Percentiles rank a stretch among this genome's conserved stretches.
These are phyloP conservation scores for Netelia fuscicornis DNA, from an alignment of 2,888 invertebrate genomes.

Conservation along the genomic window DNA sequence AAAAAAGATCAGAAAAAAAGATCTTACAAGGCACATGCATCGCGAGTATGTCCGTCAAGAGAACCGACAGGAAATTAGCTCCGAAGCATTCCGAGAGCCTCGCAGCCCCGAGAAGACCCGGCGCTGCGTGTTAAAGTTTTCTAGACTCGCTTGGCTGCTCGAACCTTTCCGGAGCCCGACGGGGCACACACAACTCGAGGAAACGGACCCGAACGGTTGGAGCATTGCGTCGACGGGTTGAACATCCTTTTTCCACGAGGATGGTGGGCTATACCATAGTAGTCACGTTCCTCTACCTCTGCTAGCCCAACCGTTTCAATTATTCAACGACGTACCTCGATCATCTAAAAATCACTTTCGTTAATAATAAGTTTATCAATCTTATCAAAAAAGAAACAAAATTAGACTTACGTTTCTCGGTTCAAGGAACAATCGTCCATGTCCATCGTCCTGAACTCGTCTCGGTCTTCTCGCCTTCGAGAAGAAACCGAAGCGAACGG, in stretches of 20 bases:
- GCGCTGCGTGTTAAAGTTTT: constrained; percentile 55
- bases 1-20: constrained; percentile 21
- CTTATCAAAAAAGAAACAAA: no score
- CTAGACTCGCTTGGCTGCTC: constrained; percentile 70
- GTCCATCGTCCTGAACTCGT: no score
- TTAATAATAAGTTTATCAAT: background rate
- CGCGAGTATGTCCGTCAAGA: constrained; percentile 37
- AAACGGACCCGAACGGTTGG: constrained; percentile 69
- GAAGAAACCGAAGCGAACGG: background rate
- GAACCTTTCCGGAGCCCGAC: constrained; percentile 68
- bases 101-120: constrained; percentile 16
- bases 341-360: constrained; percentile 4
- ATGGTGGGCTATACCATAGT: constrained; percentile 52
- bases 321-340: constrained; percentile 27
- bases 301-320: constrained; percentile 13
- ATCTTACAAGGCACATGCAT: constrained; percentile 29
- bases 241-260: constrained; percentile 68
- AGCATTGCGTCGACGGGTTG: constrained; percentile 66
- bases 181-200: constrained; percentile 61
- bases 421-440: no score
- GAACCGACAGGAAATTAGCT: constrained; percentile 63
- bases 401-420: no score
- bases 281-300: background rate
- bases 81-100: constrained; percentile 32
- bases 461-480: background rate